phyloP scores from a whole-genome alignment of 1,140 invertebrate genomes.

The Copidosoma floridanum region DNA sequence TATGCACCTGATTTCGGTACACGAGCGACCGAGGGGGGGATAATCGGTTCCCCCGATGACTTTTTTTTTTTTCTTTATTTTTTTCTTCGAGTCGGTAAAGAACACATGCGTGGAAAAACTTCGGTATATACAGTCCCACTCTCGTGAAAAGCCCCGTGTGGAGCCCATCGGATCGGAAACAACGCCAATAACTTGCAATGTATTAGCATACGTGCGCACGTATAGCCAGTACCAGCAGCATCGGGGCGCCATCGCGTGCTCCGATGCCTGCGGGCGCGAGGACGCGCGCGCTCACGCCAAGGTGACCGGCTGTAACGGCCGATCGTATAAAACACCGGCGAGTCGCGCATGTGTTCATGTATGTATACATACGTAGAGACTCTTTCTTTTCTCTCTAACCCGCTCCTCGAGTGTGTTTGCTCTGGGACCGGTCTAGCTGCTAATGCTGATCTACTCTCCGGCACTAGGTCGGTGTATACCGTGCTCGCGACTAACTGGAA shows the following conservation, averaged over 20 bases:
- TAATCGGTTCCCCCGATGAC: too few relatives aligned
- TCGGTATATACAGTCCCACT: not conserved
- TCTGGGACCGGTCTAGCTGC: too few relatives aligned
- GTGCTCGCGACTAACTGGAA: too few relatives aligned
- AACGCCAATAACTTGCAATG: too few relatives aligned
- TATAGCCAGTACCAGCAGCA: not conserved
- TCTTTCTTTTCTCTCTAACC: conserved; percentile 31
- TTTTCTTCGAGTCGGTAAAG: too few relatives aligned
- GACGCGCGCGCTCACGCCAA: conserved; percentile 30
- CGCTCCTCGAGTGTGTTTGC: conserved; percentile 34
- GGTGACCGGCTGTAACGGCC: conserved; percentile 9
- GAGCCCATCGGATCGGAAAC: too few relatives aligned
- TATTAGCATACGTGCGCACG: not conserved
- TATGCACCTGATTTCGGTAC: too few relatives aligned
- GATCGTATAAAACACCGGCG: too few relatives aligned
- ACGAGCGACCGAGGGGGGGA: too few relatives aligned
- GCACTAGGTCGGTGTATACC: too few relatives aligned
- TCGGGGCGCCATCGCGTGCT: not conserved
- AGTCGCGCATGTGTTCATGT: not conserved
- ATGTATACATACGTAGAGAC: conserved; percentile 20
- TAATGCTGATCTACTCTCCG: too few relatives aligned
- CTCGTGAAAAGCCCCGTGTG: not conserved
- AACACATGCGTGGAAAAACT: not conserved
- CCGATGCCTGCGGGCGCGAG: conserved; percentile 22
- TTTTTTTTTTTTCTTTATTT: too few relatives aligned